Percentiles rank a stretch among this genome's conserved stretches.
Evolutionary conservation across 2,113 vertebrate genomes (phyloP).

Genomic region (Puntigrus tetrazona): DNA sequence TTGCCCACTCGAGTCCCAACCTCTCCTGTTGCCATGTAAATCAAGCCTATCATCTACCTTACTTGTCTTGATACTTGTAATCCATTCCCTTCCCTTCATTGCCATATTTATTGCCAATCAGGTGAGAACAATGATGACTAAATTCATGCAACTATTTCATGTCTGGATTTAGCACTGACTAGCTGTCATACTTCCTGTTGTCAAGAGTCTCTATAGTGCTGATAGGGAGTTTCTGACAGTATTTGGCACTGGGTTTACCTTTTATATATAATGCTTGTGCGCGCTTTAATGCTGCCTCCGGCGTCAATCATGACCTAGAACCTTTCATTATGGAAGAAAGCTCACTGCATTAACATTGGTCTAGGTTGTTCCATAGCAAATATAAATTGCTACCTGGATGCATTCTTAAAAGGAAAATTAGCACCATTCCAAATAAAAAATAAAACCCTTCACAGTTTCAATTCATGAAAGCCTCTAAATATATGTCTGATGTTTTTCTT

Average conservation of each 20-base stretch:
- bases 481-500: too few relatives aligned
- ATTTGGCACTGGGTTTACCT: slow-evolving; percentile 72
- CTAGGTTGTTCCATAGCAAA: neutral
- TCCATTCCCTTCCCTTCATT: too few relatives aligned
- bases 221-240: slow-evolving; percentile 70
- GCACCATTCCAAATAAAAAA: too few relatives aligned
- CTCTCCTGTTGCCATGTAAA: slow-evolving; percentile 83
- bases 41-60: slow-evolving; percentile 81
- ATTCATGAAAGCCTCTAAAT: too few relatives aligned
- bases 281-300: too few relatives aligned
- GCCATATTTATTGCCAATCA: slow-evolving; percentile 77
- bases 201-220: slow-evolving; percentile 75
- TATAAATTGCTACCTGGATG: too few relatives aligned
- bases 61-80: too few relatives aligned
- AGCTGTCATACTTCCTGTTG: neutral
- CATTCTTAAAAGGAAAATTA: too few relatives aligned
- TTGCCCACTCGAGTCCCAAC: slow-evolving; percentile 82
- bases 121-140: slow-evolving; percentile 64
- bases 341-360: neutral
- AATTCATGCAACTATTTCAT: neutral
- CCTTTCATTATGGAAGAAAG: slow-evolving; percentile 78
- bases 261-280: slow-evolving; percentile 83
- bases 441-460: too few relatives aligned
- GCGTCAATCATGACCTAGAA: slow-evolving; percentile 67
- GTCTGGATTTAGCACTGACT: neutral